A percentile compares a stretch with the other conserved stretches of the same genome.
Conservation (phyloP, 2,113 vertebrate genomes). For the Epinephelus lanceolatus region DNA sequence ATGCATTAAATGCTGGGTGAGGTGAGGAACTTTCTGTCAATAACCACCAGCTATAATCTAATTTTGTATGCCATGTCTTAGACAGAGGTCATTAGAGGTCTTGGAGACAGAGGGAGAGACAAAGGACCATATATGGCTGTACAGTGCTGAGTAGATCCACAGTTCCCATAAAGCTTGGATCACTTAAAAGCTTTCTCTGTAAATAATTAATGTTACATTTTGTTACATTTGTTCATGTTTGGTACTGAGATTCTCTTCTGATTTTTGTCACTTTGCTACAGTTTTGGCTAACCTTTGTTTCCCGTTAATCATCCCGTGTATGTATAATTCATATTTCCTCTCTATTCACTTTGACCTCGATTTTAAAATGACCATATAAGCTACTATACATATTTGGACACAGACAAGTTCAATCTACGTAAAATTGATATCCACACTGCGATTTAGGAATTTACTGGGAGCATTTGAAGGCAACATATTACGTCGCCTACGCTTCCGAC, state of each 20-base stretch:
- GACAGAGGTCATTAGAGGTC: neutral
- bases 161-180: neutral
- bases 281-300: neutral
- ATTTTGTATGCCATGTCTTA: neutral
- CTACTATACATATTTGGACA: neutral
- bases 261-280: neutral
- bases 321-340: neutral
- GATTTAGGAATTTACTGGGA: neutral
- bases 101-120: too few species aligned
- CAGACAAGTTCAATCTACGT: neutral
- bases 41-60: neutral
- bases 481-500: constrained; percentile 45
- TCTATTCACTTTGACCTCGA: neutral
- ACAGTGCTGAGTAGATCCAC: neutral
- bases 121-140: neutral
- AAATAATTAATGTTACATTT: constrained; percentile 34
- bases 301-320: neutral
- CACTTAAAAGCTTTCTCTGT: neutral
- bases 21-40: neutral
- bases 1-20: neutral
- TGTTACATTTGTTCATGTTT: neutral
- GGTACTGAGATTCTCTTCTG: neutral
- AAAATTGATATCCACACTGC: neutral
- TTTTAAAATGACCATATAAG: neutral
- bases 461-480: constrained; percentile 51